Conservation (phyloP, 2,113 vertebrate genomes). For the Ammodytes dubius region DNA sequence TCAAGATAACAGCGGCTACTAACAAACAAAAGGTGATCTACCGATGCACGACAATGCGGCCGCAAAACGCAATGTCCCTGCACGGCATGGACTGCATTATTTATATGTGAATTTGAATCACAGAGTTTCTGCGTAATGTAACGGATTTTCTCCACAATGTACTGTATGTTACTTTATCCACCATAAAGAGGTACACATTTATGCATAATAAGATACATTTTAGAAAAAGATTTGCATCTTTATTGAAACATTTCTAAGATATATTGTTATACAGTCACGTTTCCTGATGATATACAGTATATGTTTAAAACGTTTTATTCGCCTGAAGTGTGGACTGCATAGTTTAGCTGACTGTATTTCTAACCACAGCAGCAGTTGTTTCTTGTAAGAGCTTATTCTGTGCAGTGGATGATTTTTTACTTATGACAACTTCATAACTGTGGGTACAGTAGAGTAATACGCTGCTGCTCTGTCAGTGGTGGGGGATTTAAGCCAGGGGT, state of each 20-base stretch:
- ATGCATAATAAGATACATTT: too few relatives aligned
- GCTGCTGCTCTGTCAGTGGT: not conserved
- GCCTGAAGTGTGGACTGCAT: too few relatives aligned
- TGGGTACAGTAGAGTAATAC: not conserved
- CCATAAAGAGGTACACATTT: too few relatives aligned
- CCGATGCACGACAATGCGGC: slow-evolving; percentile 15
- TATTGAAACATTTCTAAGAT: too few relatives aligned
- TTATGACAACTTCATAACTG: slow-evolving; percentile 3
- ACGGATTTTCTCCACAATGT: not conserved
- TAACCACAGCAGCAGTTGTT: not conserved
- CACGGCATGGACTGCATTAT: not conserved
- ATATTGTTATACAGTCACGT: too few relatives aligned
- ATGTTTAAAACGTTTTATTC: too few relatives aligned
- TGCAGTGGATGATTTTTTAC: not conserved
- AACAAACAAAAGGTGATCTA: slow-evolving; percentile 40
- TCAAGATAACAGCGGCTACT: slow-evolving; percentile 12
- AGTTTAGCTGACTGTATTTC: not conserved
- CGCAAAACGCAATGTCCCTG: not conserved
- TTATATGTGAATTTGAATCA: not conserved
- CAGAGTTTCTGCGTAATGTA: not conserved
- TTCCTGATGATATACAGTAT: too few relatives aligned
- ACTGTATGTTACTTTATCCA: not conserved
- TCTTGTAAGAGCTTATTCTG: slow-evolving; percentile 7
- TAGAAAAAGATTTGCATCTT: too few relatives aligned
- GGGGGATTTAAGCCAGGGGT: slow-evolving; percentile 11